Conservation (phyloP, 2,888 invertebrate genomes). For the Seira musarum region DNA sequence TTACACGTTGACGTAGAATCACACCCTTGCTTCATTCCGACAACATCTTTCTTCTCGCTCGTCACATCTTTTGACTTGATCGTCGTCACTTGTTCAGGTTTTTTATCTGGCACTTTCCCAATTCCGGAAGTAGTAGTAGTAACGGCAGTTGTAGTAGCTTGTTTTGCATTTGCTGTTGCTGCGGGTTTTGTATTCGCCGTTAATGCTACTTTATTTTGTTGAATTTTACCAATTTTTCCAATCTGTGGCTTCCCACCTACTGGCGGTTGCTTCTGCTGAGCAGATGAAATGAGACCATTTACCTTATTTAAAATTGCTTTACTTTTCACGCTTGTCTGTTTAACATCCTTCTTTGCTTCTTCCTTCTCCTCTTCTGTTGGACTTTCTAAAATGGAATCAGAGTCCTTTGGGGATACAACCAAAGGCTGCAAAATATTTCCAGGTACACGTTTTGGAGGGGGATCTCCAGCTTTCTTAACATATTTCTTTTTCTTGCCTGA, state of each 20-base stretch:
- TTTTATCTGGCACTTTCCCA: conserved; percentile 41
- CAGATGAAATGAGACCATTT: conserved; percentile 21
- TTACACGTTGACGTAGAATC: too few species aligned
- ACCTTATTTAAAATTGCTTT: conserved; percentile 32
- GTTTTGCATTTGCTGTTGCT: conserved; percentile 23
- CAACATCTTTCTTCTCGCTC: too few species aligned
- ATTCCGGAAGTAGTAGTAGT: too few species aligned
- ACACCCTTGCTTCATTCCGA: too few species aligned
- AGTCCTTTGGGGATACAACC: conserved; percentile 27
- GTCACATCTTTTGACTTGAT: too few species aligned
- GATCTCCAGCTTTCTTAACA: conserved; percentile 49
- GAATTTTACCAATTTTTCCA: conserved; percentile 25
- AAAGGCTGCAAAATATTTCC: conserved; percentile 47
- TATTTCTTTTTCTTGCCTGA: conserved; percentile 50
- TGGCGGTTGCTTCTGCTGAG: too few species aligned
- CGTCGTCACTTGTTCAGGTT: conserved; percentile 10
- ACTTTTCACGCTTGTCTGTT: background rate
- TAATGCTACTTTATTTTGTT: conserved; percentile 15
- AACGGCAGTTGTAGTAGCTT: too few species aligned
- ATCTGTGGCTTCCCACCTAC: conserved; percentile 23
- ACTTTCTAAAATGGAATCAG: conserved; percentile 40
- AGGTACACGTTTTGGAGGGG: conserved; percentile 43
- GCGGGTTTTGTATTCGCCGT: background rate
- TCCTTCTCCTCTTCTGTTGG: conserved; percentile 29
- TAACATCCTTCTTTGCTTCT: background rate